Conservation (phyloP, 2,888 invertebrate species). For the Megastigmus dorsalis region DNA sequence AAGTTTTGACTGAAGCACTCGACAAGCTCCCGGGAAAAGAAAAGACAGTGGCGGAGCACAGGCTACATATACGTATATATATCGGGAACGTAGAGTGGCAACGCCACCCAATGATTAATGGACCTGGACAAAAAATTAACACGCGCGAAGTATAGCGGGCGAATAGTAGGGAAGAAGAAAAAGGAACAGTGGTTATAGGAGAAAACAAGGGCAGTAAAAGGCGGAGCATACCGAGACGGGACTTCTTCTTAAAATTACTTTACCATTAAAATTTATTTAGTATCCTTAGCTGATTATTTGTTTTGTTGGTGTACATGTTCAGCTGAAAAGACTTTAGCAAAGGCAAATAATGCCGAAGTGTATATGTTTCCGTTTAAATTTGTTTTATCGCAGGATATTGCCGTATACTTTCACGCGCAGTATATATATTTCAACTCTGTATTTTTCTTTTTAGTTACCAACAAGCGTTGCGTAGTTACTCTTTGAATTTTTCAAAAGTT, state of each 20-base stretch:
- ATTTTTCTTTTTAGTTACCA: too few relatives aligned
- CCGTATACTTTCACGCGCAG: too few relatives aligned
- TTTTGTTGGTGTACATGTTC: too few relatives aligned
- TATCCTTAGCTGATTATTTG: neutral
- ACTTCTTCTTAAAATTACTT: too few relatives aligned
- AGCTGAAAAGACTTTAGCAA: too few relatives aligned
- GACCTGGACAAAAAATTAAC: conserved; percentile 42
- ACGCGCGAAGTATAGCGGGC: neutral
- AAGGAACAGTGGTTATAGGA: conserved; percentile 1
- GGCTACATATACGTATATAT: neutral
- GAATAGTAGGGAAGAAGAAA: neutral
- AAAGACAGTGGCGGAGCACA: neutral
- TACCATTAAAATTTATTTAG: neutral
- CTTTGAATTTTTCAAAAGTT: too few relatives aligned
- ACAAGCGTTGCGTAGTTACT: too few relatives aligned
- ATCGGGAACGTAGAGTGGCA: conserved; percentile 48
- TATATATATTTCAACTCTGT: too few relatives aligned
- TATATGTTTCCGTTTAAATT: too few relatives aligned
- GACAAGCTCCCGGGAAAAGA: neutral
- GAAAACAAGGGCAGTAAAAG: conserved; percentile 3
- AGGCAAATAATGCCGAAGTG: too few relatives aligned
- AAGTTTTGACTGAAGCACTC: conserved; percentile 3
- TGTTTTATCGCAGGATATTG: too few relatives aligned
- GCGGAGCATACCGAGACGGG: too few relatives aligned
- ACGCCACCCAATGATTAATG: conserved; percentile 56